Evolutionary conservation across 2,113 vertebrate genomes (phyloP), one percentile per base, ranked within the genome.

Genomic region (Austrofundulus limnaeus): DNA sequence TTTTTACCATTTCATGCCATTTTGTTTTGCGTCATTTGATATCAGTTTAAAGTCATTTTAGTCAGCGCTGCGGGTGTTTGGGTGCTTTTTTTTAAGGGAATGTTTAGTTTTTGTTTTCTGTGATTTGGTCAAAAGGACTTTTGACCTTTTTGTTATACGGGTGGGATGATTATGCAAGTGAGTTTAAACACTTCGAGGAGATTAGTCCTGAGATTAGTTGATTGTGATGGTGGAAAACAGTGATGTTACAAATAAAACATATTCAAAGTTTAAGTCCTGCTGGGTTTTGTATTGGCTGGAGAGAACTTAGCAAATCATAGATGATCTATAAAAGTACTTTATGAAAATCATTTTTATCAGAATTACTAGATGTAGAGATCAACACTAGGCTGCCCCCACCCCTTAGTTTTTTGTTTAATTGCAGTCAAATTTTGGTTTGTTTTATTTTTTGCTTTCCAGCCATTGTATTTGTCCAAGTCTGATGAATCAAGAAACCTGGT

Each of bases 151-250:
- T 53, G 9, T 66, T 20, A 64, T 41, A 61, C 23, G 31, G 41
- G 72, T 58, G 23, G 60, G 50, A 53, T 41, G 31, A 58, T 76
- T 61, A 66, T 78, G 20, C 53, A 78, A 68, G 61, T 84, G 67
- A 48, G 50, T 69, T 74, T 20, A 54, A 13, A 46, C 34, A 25
- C 59, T 31, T 41, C 46, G 1, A 52, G 47, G 41, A 17, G 25
- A n/a, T n/a, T n/a, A n/a, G n/a, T n/a, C n/a, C n/a, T n/a, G 21
- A 54, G 20, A 58, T 66, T 43, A 24, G 57, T 34, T 70, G 37
- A 45, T 47, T 77, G 68, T 81, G 58, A 65, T 61, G 52, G 53
- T 61, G 61, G 24, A 53, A 25, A 14, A 58, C 52, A 45, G 24
- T 28, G 16, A 41, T 66, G 57, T 37, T 60, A 39, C 17, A 75